Conservation (phyloP, 2,113 vertebrate species). For the Syngnathus floridae region DNA sequence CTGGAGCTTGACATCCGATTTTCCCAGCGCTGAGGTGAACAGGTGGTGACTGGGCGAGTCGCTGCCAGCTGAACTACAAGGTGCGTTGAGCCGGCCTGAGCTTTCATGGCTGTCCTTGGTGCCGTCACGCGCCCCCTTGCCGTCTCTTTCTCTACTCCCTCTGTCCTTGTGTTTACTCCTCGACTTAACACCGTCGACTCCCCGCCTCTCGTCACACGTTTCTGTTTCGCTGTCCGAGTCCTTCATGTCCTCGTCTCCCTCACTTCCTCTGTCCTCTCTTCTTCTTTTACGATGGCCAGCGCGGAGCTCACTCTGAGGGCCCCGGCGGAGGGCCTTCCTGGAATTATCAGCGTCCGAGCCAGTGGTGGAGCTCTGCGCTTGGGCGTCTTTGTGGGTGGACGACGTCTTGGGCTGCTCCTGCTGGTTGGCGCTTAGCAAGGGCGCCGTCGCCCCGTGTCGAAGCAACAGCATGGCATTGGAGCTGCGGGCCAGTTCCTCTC, state of each 20-base stretch:
- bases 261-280: slow-evolving; percentile 60
- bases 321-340: slow-evolving; percentile 62
- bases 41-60: slow-evolving; percentile 80
- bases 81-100: slow-evolving; percentile 57
- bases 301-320: slow-evolving; percentile 40
- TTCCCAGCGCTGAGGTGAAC: slow-evolving; percentile 71
- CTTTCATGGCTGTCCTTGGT: slow-evolving; percentile 73
- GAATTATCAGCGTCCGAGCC: slow-evolving; percentile 30
- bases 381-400: slow-evolving; percentile 70
- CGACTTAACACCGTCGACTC: slow-evolving; percentile 61
- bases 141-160: slow-evolving; percentile 66
- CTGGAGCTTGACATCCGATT: slow-evolving; percentile 81
- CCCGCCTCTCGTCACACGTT: slow-evolving; percentile 70
- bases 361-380: slow-evolving; percentile 39
- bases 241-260: slow-evolving; percentile 76
- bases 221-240: slow-evolving; percentile 85
- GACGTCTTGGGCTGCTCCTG: slow-evolving; percentile 69
- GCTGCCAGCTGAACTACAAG: slow-evolving; percentile 71
- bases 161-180: slow-evolving; percentile 58
- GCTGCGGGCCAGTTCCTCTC: slow-evolving; percentile 81
- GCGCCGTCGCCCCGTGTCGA: slow-evolving; percentile 76
- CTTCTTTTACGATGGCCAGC: slow-evolving; percentile 52
- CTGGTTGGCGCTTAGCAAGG: slow-evolving; percentile 78
- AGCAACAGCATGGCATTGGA: slow-evolving; percentile 86
- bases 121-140: slow-evolving; percentile 60